Base-by-base conservation (phyloP, 2,888 invertebrate species). In the Agonopterix subpropinquella region DNA sequence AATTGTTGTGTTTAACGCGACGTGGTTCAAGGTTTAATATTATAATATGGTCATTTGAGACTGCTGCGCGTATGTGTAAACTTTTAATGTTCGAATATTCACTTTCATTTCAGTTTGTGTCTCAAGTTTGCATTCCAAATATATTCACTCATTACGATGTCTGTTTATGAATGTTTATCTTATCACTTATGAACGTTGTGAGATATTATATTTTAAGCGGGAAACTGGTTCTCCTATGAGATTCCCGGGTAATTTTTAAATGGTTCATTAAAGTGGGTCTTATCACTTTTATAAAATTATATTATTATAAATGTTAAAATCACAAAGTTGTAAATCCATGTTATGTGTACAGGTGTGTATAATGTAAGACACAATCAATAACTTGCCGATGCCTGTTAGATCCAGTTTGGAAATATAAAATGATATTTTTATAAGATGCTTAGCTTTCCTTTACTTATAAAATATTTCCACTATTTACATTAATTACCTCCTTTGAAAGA, bases 401-500 rank as follows among this genome's bases (percentile, higher is more conserved):
- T 80, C 77, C 80, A 78, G 58, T 64, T 65, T 72, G 66, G 68
- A 73, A 72, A 70, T 69, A 73, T 70, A 72, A 70, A 78, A 75
- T 65, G 61, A 80, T 88, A 88, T 88, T 88, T 87, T 88, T 87
- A 72, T 88, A 87, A 85, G 75, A 85, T 77, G 88, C 88, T 87
- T 87, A 86, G 88, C 88, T 87, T 87, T 82, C 80, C 76, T 77
- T 73, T 78, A 80, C 74, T 77, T 80, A 77, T 75, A 70, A 77
- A 77, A 78, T 76, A 77, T 79, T 80, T 79, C 67, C 75, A 81
- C 81, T 88, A 86, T 87, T 87, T 88, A 86, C 86, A 87, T 72
- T 61, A 61, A 65, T 73, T 72, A 71, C 73, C 65, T 75, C 73
- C 66, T 75, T 66, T 71, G 65, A 78, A 72, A 68, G 42, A 73